phyloP scores from a whole-genome alignment of 2,888 invertebrate species.

The Ephialtes manifestator region DNA sequence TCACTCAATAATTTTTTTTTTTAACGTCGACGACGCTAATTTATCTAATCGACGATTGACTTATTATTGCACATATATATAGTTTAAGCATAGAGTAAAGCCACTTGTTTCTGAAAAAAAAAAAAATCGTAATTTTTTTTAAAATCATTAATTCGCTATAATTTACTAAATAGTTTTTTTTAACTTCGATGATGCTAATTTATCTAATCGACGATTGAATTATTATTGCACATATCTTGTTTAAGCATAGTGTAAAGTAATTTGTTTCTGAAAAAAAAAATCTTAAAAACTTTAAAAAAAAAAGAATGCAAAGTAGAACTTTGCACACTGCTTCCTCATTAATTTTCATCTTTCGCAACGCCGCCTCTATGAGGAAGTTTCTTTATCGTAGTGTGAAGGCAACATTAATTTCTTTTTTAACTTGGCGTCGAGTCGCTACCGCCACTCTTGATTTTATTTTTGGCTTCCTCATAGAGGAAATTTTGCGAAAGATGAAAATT shows the following conservation, averaged over 20 bases:
- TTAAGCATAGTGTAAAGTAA: conserved; percentile 14
- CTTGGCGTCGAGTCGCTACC: too few relatives aligned
- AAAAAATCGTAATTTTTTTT: neutral
- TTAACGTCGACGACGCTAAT: conserved; percentile 8
- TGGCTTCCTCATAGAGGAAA: too few relatives aligned
- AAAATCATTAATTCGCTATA: neutral
- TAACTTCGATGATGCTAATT: conserved; percentile 41
- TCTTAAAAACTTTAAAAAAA: too few relatives aligned
- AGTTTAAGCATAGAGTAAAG: conserved; percentile 46
- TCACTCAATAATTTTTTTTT: neutral
- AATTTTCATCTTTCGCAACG: too few relatives aligned
- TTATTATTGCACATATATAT: too few relatives aligned
- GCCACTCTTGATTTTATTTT: too few relatives aligned
- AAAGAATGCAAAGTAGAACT: too few relatives aligned
- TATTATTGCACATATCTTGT: conserved; percentile 70
- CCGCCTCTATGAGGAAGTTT: too few relatives aligned
- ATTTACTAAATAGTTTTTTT: neutral
- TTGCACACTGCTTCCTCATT: too few relatives aligned
- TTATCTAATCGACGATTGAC: conserved; percentile 77
- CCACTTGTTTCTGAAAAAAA: neutral
- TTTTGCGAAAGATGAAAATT: too few relatives aligned
- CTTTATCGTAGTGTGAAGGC: too few relatives aligned
- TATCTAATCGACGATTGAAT: conserved; percentile 78
- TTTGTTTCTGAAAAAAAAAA: conserved; percentile 11
- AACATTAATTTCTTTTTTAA: too few relatives aligned